phyloP scores from a whole-genome alignment of 2,888 invertebrate genomes.

The Lithophane leautieri region DNA sequence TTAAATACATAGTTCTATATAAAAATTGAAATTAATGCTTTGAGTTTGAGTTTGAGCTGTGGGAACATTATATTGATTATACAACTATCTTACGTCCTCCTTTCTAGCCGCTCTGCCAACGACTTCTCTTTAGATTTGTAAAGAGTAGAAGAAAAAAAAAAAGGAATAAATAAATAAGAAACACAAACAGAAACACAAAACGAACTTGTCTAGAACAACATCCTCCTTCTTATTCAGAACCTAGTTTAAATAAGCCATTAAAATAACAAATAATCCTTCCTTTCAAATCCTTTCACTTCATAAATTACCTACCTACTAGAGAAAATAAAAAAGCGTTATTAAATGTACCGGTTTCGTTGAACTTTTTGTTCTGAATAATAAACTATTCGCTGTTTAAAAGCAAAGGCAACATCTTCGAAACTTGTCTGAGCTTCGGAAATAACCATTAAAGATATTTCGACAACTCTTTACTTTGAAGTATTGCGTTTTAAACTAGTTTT shows the following conservation, averaged over 20 bases:
- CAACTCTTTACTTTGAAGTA: slow-evolving; percentile 16
- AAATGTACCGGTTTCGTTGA: slow-evolving; percentile 27
- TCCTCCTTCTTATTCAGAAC: background rate
- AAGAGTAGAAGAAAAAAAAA: no score
- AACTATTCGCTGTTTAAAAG: slow-evolving; percentile 49
- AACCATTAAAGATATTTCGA: slow-evolving; percentile 44
- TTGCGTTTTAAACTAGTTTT: slow-evolving; percentile 17
- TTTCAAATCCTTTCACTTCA: background rate
- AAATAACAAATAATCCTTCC: slow-evolving; percentile 20
- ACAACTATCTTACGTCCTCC: background rate
- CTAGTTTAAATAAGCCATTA: slow-evolving; percentile 23
- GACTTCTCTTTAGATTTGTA: background rate
- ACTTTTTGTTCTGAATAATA: slow-evolving; percentile 41
- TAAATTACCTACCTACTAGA: slow-evolving; percentile 19
- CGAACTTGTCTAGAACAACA: background rate
- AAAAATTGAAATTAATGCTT: no score
- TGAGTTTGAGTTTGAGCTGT: no score
- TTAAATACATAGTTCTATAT: no score
- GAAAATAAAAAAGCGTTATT: slow-evolving; percentile 29
- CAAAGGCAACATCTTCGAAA: slow-evolving; percentile 30
- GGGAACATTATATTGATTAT: no score
- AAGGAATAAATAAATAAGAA: no score
- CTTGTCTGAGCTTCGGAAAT: slow-evolving; percentile 32
- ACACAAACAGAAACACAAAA: slow-evolving; percentile 11
- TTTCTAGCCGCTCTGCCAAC: background rate